Percentiles rank a stretch among this genome's conserved stretches.
Conservation (phyloP, 1,140 invertebrate genomes). For the Sycophaga agraensis region DNA sequence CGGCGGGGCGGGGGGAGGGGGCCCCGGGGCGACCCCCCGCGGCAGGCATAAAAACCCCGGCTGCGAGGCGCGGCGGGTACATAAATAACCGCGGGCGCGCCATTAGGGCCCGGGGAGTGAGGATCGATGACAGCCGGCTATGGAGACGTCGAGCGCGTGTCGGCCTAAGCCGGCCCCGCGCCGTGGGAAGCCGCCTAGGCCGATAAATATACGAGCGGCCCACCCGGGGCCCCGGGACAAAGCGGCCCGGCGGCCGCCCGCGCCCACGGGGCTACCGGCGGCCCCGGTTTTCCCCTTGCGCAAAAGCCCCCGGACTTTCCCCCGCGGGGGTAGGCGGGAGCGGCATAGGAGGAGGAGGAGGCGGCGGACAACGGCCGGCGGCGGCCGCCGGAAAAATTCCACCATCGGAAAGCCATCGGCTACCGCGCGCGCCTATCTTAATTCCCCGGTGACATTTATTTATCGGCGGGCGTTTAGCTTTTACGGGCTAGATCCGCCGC, state of each 20-base stretch:
- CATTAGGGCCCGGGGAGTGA: slow-evolving; percentile 13
- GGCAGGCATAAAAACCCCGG: no score
- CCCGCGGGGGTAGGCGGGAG: no score
- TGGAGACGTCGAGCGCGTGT: slow-evolving; percentile 14
- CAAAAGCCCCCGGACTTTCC: slow-evolving; percentile 21
- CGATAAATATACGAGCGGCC: slow-evolving; percentile 41
- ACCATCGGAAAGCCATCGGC: no score
- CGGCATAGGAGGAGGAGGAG: no score
- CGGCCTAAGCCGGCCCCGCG: slow-evolving; percentile 12
- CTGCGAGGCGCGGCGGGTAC: slow-evolving; percentile 27
- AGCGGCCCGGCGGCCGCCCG: no score
- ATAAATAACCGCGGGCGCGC: slow-evolving; percentile 30
- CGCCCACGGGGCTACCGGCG: no score
- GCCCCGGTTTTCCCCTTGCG: no score
- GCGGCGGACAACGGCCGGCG: no score
- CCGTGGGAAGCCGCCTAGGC: slow-evolving; percentile 33
- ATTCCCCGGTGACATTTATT: slow-evolving; percentile 57
- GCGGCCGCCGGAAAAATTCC: no score
- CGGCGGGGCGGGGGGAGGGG: no score
- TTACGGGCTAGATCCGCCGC: slow-evolving; percentile 52
- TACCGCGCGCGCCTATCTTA: slow-evolving; percentile 55
- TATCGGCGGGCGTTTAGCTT: slow-evolving; percentile 57
- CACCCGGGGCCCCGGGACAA: slow-evolving; percentile 35
- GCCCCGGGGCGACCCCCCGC: no score
- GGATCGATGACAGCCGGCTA: slow-evolving; percentile 45